These are phyloP conservation scores for Threskiornis aethiopicus DNA, from an alignment of 2,797 vertebrate genomes.

Conservation along the genomic window DNA sequence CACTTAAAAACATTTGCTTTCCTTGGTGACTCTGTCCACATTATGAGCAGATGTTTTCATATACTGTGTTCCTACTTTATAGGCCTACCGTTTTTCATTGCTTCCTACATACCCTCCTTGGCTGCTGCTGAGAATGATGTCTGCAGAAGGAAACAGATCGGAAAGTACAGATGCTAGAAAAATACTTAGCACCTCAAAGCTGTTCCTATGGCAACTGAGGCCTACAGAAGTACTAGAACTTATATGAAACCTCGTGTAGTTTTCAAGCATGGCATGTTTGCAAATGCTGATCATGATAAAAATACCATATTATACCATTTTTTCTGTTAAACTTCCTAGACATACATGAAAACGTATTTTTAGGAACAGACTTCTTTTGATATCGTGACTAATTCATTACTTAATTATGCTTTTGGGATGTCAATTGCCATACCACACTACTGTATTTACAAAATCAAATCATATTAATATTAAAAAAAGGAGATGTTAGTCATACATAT, in stretches of 20 bases:
- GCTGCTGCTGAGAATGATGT: not conserved
- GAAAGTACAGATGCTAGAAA: conserved; percentile 16
- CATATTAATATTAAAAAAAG: not conserved
- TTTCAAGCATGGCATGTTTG: not conserved
- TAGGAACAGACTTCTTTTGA: not conserved
- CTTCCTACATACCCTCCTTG: not conserved
- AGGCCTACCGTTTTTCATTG: not conserved
- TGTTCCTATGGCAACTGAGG: conserved; percentile 45
- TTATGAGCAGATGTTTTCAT: not conserved
- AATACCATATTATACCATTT: not conserved
- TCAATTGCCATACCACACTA: not conserved
- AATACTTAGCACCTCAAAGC: not conserved
- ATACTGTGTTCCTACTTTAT: not conserved
- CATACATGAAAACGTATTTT: not conserved
- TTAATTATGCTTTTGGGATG: not conserved
- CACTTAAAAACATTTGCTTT: not conserved
- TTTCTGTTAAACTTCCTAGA: not conserved
- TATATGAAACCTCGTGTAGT: not conserved
- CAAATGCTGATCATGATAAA: not conserved
- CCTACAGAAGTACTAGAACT: not conserved
- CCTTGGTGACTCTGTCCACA: not conserved
- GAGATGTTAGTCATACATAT: not conserved
- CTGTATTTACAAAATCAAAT: not conserved
- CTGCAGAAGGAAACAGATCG: conserved; percentile 22
- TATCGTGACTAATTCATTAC: not conserved